Base-by-base conservation (phyloP, 1,140 invertebrate species). In the Bombus ignitus region DNA sequence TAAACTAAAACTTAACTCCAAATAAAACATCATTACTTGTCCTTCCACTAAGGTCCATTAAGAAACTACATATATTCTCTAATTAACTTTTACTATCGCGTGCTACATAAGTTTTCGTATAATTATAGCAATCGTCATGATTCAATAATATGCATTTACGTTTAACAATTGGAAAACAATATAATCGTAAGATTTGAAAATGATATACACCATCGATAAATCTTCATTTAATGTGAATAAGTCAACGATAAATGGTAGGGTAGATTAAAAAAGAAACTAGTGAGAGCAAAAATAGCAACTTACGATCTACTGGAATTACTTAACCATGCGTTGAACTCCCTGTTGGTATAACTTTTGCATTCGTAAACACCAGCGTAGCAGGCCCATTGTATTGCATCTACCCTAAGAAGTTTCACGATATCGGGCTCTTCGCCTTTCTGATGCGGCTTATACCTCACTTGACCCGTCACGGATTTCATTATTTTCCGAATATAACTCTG, bases 271-370 rank as follows among this genome's bases (percentile, higher is more conserved):
- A 44, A 5, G 44, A 42, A 62, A 22, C 3, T 22, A 39, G 0
- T 15, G 6, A 42, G 8, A 65, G 15, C 28, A 28, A 42, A 22
- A 32, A 15, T 28, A 32, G 0, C 9, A n/a, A 87, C 72, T 87
- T 84, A 91, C 89, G 32, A 0, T 81, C 59, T 81, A 12, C 96
- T 94, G 92, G 95, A 93, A 47, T 95, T 87, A 32, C 13, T 93
- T 0, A 93, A 12, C 97, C 97, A 98, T 80, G 96, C 96, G 10
- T 96, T 94, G 86, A 97, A 97, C 82, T 96, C 94, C 1, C 94
- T 90, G 2, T 96, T 95, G 9, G 96, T 96, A 39, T 97, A 96
- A 12, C 95, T 92, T 6, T 96, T 92, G 91, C 97, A 98, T 47
- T 96, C 94, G 3, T 94, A 88, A 59, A 96, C 94, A 37, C 96